A percentile compares a stretch with the other conserved stretches of the same genome.
phyloP scores from a whole-genome alignment of 2,797 vertebrate species.

The Scomberomorus guttatus region DNA sequence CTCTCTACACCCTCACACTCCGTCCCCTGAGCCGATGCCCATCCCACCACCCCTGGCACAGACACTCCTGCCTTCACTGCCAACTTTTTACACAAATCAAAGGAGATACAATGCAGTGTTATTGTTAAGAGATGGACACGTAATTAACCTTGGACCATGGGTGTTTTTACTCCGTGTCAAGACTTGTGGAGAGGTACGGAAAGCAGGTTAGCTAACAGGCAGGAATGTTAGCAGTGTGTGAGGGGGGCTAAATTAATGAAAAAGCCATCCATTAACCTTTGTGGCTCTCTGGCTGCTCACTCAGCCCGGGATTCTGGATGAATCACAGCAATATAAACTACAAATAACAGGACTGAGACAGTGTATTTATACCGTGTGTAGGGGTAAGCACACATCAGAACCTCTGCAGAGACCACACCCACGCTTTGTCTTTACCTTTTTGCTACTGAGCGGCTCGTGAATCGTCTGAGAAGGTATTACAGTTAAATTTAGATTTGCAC shows the following conservation, averaged over 20 bases:
- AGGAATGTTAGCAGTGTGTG: constrained; percentile 31
- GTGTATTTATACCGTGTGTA: neutral
- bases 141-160: constrained; percentile 68
- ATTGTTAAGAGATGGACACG: constrained; percentile 63
- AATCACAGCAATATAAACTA: constrained; percentile 29
- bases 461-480: constrained; percentile 14
- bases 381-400: neutral
- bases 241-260: constrained; percentile 50
- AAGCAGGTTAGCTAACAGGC: constrained; percentile 52
- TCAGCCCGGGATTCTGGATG: constrained; percentile 34
- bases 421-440: neutral
- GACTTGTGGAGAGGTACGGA: constrained; percentile 44
- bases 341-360: neutral
- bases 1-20: constrained; percentile 65
- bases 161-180: constrained; percentile 59
- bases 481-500: constrained; percentile 45
- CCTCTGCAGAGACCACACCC: neutral
- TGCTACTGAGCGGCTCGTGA: neutral
- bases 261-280: constrained; percentile 65
- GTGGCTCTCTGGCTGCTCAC: constrained; percentile 42
- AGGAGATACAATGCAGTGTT: constrained; percentile 54
- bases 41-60: constrained; percentile 71
- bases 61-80: constrained; percentile 47
- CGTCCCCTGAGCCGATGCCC: constrained; percentile 67
- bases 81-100: constrained; percentile 65